Evolutionary conservation across 2,797 vertebrate species (phyloP).

Genomic region (Aldrovandia affinis): DNA sequence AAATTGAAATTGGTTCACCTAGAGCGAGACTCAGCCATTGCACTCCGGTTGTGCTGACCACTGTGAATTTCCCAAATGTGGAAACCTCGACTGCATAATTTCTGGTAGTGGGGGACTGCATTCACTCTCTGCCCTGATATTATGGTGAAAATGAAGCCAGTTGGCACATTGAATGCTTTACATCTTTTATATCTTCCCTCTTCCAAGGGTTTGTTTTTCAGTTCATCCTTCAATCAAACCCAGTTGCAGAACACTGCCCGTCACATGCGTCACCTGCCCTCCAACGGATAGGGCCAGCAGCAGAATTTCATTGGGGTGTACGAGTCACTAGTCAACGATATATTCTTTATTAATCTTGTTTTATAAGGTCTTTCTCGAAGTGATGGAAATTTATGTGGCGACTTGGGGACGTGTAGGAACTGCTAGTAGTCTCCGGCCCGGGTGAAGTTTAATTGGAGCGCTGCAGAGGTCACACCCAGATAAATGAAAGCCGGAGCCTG

Average conservation of each 20-base stretch:
- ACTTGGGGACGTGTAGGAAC: neutral
- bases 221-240: conserved; percentile 7
- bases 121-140: too few species aligned
- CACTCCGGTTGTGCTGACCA: too few species aligned
- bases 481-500: conserved; percentile 36
- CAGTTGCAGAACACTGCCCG: neutral
- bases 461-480: conserved; percentile 15
- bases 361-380: conserved; percentile 30
- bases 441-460: conserved; percentile 35
- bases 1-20: too few species aligned
- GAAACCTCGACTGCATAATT: too few species aligned
- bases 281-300: conserved; percentile 37
- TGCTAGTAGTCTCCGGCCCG: conserved; percentile 35
- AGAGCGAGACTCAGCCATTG: too few species aligned
- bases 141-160: too few species aligned
- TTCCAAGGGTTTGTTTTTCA: neutral
- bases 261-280: conserved; percentile 7
- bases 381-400: neutral
- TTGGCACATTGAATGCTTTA: neutral
- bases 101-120: too few species aligned
- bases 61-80: too few species aligned
- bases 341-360: conserved; percentile 53
- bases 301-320: conserved; percentile 25
- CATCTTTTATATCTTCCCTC: neutral
- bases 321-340: conserved; percentile 16